Base-by-base conservation (phyloP, 2,113 vertebrate species). In the Nothoprocta pentlandii region DNA sequence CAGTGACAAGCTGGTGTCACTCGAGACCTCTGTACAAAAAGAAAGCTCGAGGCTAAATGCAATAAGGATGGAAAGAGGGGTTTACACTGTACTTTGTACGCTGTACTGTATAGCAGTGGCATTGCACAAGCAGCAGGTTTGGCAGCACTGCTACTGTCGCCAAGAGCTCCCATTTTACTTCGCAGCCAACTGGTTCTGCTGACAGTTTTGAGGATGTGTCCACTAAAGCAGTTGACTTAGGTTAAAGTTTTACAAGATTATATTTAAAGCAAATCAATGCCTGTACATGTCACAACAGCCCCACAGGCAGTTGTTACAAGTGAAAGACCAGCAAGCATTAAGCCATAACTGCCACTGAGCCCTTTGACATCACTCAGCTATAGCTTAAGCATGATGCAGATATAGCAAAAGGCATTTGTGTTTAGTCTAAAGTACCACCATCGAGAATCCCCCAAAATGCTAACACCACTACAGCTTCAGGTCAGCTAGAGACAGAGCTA, bases 181-280 rank as follows among this genome's bases (percentile, higher is more conserved):
- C 39, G 25, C 74, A 90, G 51, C 53, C 74, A 44, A 62, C 58
- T 15, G 25, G 8, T n/a, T 87, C 90, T 90, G 96, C 58, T 95
- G 96, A 96, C 95, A 96, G 84, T 32, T 92, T 56, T 62, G 78
- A 95, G 86, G 66, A 92, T 44, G 39, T 76, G 80, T 69, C 94
- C 93, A 62, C 74, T 61, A 66, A 25, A 92, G 58, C 58, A 66
- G 39, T 0, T 96, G 77, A 94, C 80, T 51, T n/a, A 90, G 66
- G 86, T 90, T 66, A 92, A 86, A 89, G 89, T 93, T 85, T 74
- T 75, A 53, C 4, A 49, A 86, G 77, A 76, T 93, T 80, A 81
- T 16, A 32, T 90, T 90, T 92, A 88, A 83, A 63, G 34, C 64
- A 84, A 21, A 71, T 64, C 54, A 75, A 49, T 61, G 89, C 73